Base-by-base conservation (phyloP, 2,888 invertebrate species). In the Xestobium rufovillosum region DNA sequence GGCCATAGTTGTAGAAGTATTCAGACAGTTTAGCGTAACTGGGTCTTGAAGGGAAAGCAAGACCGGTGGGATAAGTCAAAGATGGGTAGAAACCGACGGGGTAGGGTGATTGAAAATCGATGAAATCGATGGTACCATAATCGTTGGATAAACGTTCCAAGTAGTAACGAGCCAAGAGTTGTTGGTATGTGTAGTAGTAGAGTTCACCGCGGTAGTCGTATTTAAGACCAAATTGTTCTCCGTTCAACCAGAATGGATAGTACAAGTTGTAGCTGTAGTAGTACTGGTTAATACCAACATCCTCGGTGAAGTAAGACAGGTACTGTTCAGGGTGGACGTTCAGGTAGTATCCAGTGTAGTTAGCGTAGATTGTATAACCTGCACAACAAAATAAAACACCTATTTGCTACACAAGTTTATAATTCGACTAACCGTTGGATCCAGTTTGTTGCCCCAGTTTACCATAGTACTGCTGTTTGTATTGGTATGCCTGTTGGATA, bases 131-230 rank as follows among this genome's bases (percentile, higher is more conserved):
- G 43, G 80, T 77, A n/a, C 76, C 75, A 31, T 80, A 68, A 42
- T 76, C 78, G 55, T 80, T 76, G 6, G 81, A 76, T 36, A 84
- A 65, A 59, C 85, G 78, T 59, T 85, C 83, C 66, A 83, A 69
- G 56, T 84, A 80, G 63, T 83, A 86, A 46, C 79, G 78, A 42
- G 80, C 72, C 44, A 83, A 50, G 9, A 83, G 51, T 61, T 83
- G 80, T 53, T 80, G 80, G 53, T 81, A 75, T 41, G 72, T 59
- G 59, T 71, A 78, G 60, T 80, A 75, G 64, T 72, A 78, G 39
- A 67, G 63, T 62, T 80, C 80, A 34, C 81, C 81, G 50, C 79
- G 76, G 42, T 68, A 69, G 51, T 76, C 75, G 48, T 74, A 71
- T 25, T 65, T 54, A 33, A 72, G 55, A 41, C 70, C 66, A 46